phyloP scores from a whole-genome alignment of 2,888 invertebrate species.

The Congeria kusceri region DNA sequence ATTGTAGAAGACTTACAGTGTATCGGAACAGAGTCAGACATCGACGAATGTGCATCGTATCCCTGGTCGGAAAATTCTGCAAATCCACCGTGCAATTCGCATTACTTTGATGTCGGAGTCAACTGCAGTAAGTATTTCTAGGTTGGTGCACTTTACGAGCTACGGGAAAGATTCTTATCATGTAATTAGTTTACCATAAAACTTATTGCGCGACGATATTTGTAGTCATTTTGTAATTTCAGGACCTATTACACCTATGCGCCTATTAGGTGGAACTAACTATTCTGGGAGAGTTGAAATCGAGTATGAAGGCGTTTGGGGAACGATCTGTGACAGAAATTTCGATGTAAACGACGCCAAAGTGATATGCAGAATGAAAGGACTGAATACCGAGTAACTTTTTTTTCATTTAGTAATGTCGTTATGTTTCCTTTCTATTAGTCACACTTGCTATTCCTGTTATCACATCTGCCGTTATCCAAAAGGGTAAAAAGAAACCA shows the following conservation, averaged over 20 bases:
- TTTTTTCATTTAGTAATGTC: background rate
- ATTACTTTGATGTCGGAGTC: slow-evolving; percentile 12
- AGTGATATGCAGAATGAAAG: slow-evolving; percentile 32
- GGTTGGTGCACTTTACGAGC: background rate
- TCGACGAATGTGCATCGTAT: slow-evolving; percentile 28
- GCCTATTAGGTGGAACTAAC: slow-evolving; percentile 21
- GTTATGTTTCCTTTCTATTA: background rate
- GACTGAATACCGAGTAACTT: slow-evolving; percentile 28
- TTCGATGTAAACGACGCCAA: slow-evolving; percentile 37
- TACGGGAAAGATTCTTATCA: background rate
- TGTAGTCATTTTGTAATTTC: background rate
- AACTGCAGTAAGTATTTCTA: slow-evolving; percentile 21
- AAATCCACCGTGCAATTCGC: background rate
- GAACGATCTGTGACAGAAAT: slow-evolving; percentile 38
- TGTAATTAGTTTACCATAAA: background rate
- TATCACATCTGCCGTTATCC: background rate
- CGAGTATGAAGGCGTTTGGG: slow-evolving; percentile 33
- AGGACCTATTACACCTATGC: slow-evolving; percentile 39
- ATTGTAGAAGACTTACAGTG: slow-evolving; percentile 17
- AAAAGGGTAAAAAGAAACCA: no score
- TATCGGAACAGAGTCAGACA: slow-evolving; percentile 11
- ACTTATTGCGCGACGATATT: background rate
- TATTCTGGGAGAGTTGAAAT: slow-evolving; percentile 39
- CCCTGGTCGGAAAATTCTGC: slow-evolving; percentile 10
- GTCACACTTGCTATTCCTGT: background rate